Evolutionary conservation across 2,113 vertebrate species (phyloP).

Genomic region (Tetraodon nigroviridis): DNA sequence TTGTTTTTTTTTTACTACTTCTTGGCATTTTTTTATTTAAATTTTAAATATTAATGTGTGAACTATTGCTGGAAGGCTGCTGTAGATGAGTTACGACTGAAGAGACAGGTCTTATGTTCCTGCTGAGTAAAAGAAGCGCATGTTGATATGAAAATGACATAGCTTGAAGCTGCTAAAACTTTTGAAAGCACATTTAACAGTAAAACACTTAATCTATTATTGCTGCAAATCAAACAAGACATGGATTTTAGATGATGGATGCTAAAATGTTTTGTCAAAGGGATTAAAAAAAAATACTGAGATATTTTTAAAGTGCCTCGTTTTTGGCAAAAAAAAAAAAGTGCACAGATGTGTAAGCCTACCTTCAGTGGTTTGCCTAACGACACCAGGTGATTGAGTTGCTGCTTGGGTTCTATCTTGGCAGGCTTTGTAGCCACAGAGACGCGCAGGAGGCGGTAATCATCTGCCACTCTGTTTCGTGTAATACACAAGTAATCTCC

Average conservation of each 20-base stretch:
- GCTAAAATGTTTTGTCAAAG: not conserved
- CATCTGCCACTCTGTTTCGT: constrained; percentile 85
- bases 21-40: constrained; percentile 22
- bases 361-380: constrained; percentile 84
- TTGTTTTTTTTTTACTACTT: not conserved
- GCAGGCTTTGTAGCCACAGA: constrained; percentile 83
- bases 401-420: constrained; percentile 80
- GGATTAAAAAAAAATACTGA: not conserved
- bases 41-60: constrained; percentile 40
- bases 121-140: constrained; percentile 11
- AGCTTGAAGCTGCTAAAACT: constrained; percentile 9
- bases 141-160: constrained; percentile 10
- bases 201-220: constrained; percentile 8
- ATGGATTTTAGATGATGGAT: not conserved
- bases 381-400: constrained; percentile 76
- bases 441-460: constrained; percentile 82
- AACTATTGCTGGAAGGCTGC: constrained; percentile 10
- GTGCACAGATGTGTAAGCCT: constrained; percentile 51
- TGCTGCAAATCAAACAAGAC: not conserved
- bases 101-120: constrained; percentile 14
- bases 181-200: not conserved
- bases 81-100: constrained; percentile 24
- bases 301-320: too few relatives aligned
- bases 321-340: too few relatives aligned
- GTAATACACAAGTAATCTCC: constrained; percentile 92